Base-by-base conservation (phyloP, 2,888 invertebrate genomes). In the Drosophila antonietae region DNA sequence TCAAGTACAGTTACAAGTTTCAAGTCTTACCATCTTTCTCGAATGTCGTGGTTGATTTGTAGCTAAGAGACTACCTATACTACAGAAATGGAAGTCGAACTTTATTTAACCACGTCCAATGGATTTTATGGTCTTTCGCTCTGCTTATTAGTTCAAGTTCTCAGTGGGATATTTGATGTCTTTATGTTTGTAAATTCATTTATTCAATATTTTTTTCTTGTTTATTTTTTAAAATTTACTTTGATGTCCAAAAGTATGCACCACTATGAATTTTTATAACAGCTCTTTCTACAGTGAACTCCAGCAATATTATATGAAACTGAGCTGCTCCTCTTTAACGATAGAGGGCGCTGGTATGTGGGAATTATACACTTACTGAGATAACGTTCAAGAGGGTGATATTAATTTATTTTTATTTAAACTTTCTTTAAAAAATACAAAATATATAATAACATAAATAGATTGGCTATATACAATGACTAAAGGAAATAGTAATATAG, bases 181-280 rank as follows among this genome's bases (percentile, higher is more conserved):
- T n/a, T 9, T 47, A 14, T 2, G 28, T 8, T 33, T 33, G 8
- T 2, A 8, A 33, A 57, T 33, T 9, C 46, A 5, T 7, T 20
- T 53, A 23, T 37, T 37, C 3, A 37, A 6, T 3, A 0, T 5
- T 37, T 39, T 15, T 37, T 39, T 18, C 1, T 43, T 18, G 18
- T 9, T n/a, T n/a, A n/a, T n/a, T n/a, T n/a, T n/a, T n/a, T n/a
- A n/a, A 9, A 7, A 9, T 18, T 43, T 18, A 9, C 18, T 9
- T 43, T 43, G 18, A 9, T 9, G 46, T 47, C 58, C n/a, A 12
- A 74, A 61, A 67, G 75, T 62, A 73, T 67, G 67, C 73, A 55
- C 0, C 35, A 35, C 5, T 8, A 23, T 10, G 4, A 20, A 15
- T 6, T 37, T 12, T 8, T 43, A 5, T 28, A 20, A 28, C 3